phyloP scores from a whole-genome alignment of 2,797 vertebrate genomes.

The Tangara arthus region DNA sequence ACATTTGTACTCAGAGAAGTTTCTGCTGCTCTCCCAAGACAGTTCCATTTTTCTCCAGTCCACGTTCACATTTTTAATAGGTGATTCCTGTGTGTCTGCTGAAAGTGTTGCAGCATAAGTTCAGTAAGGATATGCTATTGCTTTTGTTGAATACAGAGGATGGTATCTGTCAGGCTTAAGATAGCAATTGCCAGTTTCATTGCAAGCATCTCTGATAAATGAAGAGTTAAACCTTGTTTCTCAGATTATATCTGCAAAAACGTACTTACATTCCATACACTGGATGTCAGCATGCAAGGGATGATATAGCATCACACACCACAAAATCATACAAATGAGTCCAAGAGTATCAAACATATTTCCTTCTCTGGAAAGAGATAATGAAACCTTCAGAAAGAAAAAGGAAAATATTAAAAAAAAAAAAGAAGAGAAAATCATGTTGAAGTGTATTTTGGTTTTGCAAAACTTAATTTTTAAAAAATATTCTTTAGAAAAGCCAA shows the following conservation, averaged over 20 bases:
- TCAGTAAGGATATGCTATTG: background rate
- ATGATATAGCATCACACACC: background rate
- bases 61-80: background rate
- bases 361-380: background rate
- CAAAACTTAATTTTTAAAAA: background rate
- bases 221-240: background rate
- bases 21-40: slow-evolving; percentile 35
- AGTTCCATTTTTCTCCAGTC: slow-evolving; percentile 9
- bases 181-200: background rate
- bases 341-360: background rate
- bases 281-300: background rate
- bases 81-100: background rate
- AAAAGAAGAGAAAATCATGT: rapidly evolving
- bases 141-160: background rate
- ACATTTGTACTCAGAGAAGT: background rate
- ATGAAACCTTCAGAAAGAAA: background rate
- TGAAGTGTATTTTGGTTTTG: background rate
- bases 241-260: background rate
- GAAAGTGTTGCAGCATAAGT: background rate
- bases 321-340: background rate
- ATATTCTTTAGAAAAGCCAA: background rate
- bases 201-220: background rate
- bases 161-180: background rate
- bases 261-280: slow-evolving; percentile 15
- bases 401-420: background rate